phyloP scores from a whole-genome alignment of 2,797 vertebrate species.

The Delichon dasypus region DNA sequence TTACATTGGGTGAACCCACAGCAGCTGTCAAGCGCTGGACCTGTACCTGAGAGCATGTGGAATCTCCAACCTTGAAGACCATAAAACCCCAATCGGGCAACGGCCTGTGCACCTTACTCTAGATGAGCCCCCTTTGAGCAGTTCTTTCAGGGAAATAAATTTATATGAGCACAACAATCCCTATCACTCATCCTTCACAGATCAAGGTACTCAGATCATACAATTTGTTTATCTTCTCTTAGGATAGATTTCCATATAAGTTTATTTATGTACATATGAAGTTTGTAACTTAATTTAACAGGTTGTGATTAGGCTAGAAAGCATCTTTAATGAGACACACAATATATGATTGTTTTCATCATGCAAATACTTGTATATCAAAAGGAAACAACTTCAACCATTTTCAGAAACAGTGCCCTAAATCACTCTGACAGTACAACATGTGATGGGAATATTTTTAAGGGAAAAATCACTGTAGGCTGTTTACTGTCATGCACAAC shows the following conservation, averaged over 20 bases:
- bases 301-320: neutral
- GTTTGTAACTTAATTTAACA: neutral
- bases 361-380: neutral
- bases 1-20: neutral
- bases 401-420: constrained; percentile 22
- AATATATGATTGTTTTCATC: neutral
- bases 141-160: neutral
- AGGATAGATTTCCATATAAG: neutral
- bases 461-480: neutral
- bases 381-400: neutral
- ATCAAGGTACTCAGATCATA: neutral
- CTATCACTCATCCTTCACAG: neutral
- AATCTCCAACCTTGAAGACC: neutral
- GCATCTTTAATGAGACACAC: neutral
- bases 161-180: neutral
- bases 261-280: neutral
- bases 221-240: neutral
- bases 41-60: neutral
- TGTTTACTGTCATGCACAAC: neutral
- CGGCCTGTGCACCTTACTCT: neutral
- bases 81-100: accelerated
- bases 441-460: constrained; percentile 18
- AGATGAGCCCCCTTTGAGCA: neutral
- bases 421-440: constrained; percentile 14
- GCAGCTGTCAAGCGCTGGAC: neutral